A percentile compares a stretch with the other conserved stretches of the same genome.
phyloP scores from a whole-genome alignment of 2,888 invertebrate genomes.

The Lycocerus yunnanus region DNA sequence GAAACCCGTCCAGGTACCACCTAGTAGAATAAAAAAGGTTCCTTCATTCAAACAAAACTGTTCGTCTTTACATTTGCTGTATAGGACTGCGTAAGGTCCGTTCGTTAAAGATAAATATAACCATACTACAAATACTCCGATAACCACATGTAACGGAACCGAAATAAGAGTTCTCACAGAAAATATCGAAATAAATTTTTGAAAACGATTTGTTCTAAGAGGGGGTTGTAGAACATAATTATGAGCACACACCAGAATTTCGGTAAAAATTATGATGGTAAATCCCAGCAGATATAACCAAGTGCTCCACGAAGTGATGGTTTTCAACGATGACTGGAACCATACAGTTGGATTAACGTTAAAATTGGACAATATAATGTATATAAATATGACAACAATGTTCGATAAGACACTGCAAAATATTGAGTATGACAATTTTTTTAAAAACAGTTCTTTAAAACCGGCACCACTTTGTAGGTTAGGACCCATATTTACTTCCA shows the following conservation, averaged over 20 bases:
- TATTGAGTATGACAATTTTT: conserved; percentile 61
- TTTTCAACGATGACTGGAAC: conserved; percentile 64
- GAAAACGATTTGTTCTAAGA: conserved; percentile 70
- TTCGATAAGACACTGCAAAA: conserved; percentile 50
- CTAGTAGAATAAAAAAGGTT: conserved; percentile 68
- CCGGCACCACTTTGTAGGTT: conserved; percentile 13
- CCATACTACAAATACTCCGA: conserved; percentile 71
- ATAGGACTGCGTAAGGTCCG: conserved; percentile 61
- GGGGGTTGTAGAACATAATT: conserved; percentile 66
- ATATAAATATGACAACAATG: conserved; percentile 46
- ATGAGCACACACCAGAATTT: conserved; percentile 74
- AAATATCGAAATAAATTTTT: conserved; percentile 66
- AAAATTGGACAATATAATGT: conserved; percentile 62
- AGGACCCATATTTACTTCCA: conserved; percentile 24
- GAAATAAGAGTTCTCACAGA: conserved; percentile 64
- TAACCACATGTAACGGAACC: conserved; percentile 62
- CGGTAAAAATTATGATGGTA: conserved; percentile 66
- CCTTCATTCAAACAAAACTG: conserved; percentile 69
- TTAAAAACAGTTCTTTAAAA: conserved; percentile 41
- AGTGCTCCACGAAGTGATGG: conserved; percentile 67
- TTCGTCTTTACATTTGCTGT: conserved; percentile 56
- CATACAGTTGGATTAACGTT: conserved; percentile 69
- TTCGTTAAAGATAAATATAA: conserved; percentile 70
- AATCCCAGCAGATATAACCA: conserved; percentile 69
- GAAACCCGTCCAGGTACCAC: conserved; percentile 71